Evolutionary conservation across 2,888 invertebrate genomes (phyloP), one percentile per base, ranked within the genome.

Genomic region (Eubasilissa splendida): DNA sequence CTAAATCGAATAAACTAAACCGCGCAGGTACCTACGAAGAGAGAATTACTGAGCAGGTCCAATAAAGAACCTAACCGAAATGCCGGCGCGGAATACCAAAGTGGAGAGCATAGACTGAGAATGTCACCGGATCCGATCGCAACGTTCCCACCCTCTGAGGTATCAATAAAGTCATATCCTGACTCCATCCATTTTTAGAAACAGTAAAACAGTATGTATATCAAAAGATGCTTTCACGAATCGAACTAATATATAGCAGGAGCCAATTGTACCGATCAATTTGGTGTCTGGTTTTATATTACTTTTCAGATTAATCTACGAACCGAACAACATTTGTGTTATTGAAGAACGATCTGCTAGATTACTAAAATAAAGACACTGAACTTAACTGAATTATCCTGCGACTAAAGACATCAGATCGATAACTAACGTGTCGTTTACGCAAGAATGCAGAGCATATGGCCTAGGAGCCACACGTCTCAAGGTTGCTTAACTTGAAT

Each of bases 141-240:
- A 7, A 12, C 59, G 71, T 78, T 78, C 78, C 78, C 78, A 78
- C 78, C 78, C 78, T 73, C 71, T 71, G 52, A 76, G 59, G 76
- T 60, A 76, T 76, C 76, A 76, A 76, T 76, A 76, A 76, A 76
- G 63, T 52, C 53, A 70, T 54, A 53, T 70, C 53, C 54, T 53
- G 11, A 53, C 54, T 10, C 31, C 53, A 11, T 53, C 70, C 22
- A 70, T 31, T 10, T 54, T 1, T 10, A 14, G 9, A 31, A 54
- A 31, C 31, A 70, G 70, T 31, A 22, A 22, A 14, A 10, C 54
- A 3, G 4, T 11, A 11, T 22, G 31, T 22, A 22, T 1, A 22
- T n/a, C 22, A 2, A 54, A 70, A 68, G 50, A 4, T 33, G 33
- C 4, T 12, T 33, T 31, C 63, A 12, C 9, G 31, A 63, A 63